Evolutionary conservation across 2,113 vertebrate genomes (phyloP).

Genomic region (Brachyhypopomus occidentalis): DNA sequence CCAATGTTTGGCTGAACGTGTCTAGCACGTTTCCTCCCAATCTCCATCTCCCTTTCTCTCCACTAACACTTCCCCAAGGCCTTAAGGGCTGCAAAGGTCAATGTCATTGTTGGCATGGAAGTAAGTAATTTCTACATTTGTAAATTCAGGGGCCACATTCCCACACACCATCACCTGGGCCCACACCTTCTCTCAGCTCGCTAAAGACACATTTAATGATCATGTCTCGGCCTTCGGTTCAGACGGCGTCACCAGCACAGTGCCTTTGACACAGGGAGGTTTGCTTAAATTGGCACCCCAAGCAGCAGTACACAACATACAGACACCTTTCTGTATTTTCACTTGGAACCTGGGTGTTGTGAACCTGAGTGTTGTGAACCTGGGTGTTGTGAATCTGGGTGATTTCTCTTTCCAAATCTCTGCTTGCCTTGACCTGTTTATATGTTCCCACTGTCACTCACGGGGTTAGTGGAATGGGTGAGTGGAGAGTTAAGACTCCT

Average conservation of each 20-base stretch:
- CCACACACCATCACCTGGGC: conserved; percentile 27
- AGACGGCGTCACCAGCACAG: not conserved
- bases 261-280: not conserved
- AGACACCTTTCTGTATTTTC: not conserved
- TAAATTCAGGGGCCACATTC: conserved; percentile 26
- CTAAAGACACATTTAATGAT: conserved; percentile 2
- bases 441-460: conserved; percentile 3
- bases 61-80: conserved; percentile 9
- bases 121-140: conserved; percentile 12
- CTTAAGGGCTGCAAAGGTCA: conserved; percentile 23
- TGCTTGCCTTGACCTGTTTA: conserved; percentile 23
- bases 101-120: not conserved
- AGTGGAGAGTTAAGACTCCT: conserved; percentile 32
- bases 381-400: not conserved
- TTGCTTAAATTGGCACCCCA: not conserved
- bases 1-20: conserved; percentile 52
- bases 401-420: conserved; percentile 18
- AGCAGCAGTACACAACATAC: not conserved
- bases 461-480: conserved; percentile 16
- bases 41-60: not conserved
- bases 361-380: too few species aligned
- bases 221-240: not conserved
- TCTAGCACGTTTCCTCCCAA: conserved; percentile 27
- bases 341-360: not conserved
- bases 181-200: not conserved